Base-by-base conservation (phyloP, 2,797 vertebrate genomes). In the Artibeus lituratus region DNA sequence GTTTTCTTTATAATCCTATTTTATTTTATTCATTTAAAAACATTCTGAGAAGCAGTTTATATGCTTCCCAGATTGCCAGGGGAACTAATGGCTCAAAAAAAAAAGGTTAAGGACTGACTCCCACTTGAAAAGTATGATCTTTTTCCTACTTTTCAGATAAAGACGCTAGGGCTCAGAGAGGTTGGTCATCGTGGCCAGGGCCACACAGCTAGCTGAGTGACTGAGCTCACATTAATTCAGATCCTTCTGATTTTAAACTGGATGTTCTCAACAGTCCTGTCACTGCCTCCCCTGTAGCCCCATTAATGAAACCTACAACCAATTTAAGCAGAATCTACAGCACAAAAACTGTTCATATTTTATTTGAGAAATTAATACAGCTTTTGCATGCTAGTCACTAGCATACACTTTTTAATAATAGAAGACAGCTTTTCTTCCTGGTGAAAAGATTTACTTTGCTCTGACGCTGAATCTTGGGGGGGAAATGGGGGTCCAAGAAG, bases 1-100 rank as follows among this genome's bases (percentile, higher is more conserved):
- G 53, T 84, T 96, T 92, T 32, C 84, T 93, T 91, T 72, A 24
- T 67, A 81, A 91, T 80, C 35, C 39, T 89, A 24, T 95, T 87
- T 84, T 90, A 80, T 53, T 78, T 91, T 53, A 72, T 69, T 29
- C 22, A 3, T 42, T 80, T 88, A 47, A 39, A 77, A 42, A 78
- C 44, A 65, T 94, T 92, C 44, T 67, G n/a, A 81, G 74, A 67
- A 42, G 11, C 53, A 18, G 11, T 93, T 86, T 67, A 39, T 88
- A 51, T 83, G 35, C 16, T 81, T 39, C 29, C 29, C 32, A 70
- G 44, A n/a, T 83, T 55, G 83, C 76, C 83, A 80, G 12, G 78
- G 35, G 16, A 10, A 67, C 7, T 24, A 1, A 24, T 62, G 53
- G 35, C 70, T 95, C 65, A 42, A 59, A 37, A 59, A 37, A 76